Percentiles rank a stretch among this genome's conserved stretches.
Conservation (phyloP, 2,113 vertebrate species). For the Gulo gulo region DNA sequence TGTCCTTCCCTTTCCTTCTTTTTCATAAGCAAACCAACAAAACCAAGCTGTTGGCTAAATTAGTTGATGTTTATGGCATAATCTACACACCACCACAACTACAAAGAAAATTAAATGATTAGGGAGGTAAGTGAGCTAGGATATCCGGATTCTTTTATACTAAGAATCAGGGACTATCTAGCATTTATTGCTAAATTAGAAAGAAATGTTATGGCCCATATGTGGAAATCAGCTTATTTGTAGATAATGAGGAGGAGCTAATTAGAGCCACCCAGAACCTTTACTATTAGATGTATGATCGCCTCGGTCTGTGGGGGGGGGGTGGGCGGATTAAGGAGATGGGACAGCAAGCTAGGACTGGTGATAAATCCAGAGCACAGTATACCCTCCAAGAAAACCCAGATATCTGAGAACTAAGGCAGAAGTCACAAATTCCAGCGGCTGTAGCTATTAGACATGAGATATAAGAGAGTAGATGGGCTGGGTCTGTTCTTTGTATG, state of each 20-base stretch:
- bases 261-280: not conserved
- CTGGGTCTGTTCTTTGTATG: not conserved
- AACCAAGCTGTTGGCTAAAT: not conserved
- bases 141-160: not conserved
- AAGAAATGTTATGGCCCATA: not conserved
- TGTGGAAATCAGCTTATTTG: not conserved
- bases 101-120: not conserved
- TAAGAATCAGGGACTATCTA: not conserved
- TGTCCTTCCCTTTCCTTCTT: not conserved
- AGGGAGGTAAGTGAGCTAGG: not conserved
- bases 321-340: not conserved
- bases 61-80: not conserved
- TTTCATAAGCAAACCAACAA: not conserved
- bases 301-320: not conserved
- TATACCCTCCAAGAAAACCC: not conserved
- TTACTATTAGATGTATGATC: not conserved
- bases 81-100: not conserved
- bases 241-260: not conserved
- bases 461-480: not conserved
- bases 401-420: not conserved
- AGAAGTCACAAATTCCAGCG: not conserved
- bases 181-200: not conserved
- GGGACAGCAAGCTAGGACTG: not conserved
- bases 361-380: not conserved
- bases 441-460: not conserved